These are phyloP conservation scores for Ophthalmolycus amberensis DNA, from an alignment of 2,113 vertebrate genomes.

Conservation along the genomic window DNA sequence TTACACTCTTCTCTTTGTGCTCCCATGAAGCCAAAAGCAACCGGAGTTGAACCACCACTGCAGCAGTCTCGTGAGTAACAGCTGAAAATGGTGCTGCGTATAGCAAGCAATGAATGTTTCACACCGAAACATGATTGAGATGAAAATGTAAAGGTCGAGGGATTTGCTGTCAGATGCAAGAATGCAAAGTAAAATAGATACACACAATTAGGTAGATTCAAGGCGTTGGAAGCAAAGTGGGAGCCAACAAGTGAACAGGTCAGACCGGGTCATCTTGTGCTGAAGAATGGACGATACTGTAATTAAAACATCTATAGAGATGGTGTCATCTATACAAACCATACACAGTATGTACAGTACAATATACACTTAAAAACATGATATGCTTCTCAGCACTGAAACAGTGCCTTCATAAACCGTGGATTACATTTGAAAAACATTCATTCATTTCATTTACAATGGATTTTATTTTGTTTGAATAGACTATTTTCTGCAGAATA, in stretches of 20 bases:
- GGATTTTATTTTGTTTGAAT: constrained; percentile 61
- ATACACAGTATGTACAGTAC: not conserved
- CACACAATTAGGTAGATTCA: not conserved
- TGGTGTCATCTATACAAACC: not conserved
- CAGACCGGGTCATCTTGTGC: not conserved
- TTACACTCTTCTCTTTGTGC: constrained; percentile 55
- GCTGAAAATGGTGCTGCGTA: constrained; percentile 41
- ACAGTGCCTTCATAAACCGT: constrained; percentile 27
- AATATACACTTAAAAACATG: not conserved
- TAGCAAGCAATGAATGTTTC: constrained; percentile 37
- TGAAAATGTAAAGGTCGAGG: constrained; percentile 15
- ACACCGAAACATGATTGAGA: constrained; percentile 24
- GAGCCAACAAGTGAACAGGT: not conserved
- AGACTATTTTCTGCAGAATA: constrained; percentile 64
- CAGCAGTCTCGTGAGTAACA: constrained; percentile 42
- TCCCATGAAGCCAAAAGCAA: constrained; percentile 60
- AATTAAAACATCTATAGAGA: constrained; percentile 8
- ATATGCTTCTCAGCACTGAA: constrained; percentile 33
- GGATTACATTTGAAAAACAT: constrained; percentile 51
- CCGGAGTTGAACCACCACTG: constrained; percentile 47
- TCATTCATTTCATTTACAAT: constrained; percentile 61
- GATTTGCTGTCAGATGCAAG: constrained; percentile 6
- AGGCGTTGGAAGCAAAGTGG: not conserved
- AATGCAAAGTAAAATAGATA: not conserved
- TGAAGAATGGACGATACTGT: not conserved